A percentile compares a stretch with the other conserved stretches of the same genome.
Conservation (phyloP, 2,797 vertebrate species). For the Chelonia mydas region DNA sequence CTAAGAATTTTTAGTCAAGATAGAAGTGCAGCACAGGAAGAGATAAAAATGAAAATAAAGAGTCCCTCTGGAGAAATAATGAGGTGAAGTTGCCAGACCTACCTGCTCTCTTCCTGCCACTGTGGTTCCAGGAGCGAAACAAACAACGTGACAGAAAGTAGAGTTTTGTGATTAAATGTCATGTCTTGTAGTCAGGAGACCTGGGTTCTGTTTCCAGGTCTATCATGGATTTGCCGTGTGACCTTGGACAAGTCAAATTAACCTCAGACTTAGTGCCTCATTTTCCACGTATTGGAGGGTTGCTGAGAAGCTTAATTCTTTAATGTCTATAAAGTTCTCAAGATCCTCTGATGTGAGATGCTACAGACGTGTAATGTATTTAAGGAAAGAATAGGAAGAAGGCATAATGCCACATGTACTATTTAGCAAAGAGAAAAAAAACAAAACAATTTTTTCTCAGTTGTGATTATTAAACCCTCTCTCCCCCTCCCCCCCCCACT, state of each 20-base stretch:
- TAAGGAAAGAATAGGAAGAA: neutral
- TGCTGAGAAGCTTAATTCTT: neutral
- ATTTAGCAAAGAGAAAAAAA: neutral
- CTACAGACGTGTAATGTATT: neutral
- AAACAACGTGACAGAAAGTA: neutral
- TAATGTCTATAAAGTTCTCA: neutral
- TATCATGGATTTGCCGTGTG: neutral
- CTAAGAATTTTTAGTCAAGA: accelerated
- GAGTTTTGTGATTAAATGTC: neutral
- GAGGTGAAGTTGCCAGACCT: neutral
- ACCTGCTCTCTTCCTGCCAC: neutral
- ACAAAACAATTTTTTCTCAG: neutral
- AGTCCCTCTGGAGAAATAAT: neutral
- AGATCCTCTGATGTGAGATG: neutral
- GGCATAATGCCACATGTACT: accelerated
- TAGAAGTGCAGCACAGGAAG: accelerated
- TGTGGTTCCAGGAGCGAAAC: neutral
- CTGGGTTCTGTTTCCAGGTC: neutral
- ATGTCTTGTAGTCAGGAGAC: neutral
- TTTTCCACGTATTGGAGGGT: neutral
- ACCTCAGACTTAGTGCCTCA: neutral
- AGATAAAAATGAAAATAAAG: accelerated
- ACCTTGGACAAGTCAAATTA: neutral
- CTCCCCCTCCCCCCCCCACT: neutral
- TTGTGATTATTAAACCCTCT: neutral